These are phyloP conservation scores for Frieseomelitta varia DNA, from an alignment of 1,140 invertebrate species.

Conservation along the genomic window DNA sequence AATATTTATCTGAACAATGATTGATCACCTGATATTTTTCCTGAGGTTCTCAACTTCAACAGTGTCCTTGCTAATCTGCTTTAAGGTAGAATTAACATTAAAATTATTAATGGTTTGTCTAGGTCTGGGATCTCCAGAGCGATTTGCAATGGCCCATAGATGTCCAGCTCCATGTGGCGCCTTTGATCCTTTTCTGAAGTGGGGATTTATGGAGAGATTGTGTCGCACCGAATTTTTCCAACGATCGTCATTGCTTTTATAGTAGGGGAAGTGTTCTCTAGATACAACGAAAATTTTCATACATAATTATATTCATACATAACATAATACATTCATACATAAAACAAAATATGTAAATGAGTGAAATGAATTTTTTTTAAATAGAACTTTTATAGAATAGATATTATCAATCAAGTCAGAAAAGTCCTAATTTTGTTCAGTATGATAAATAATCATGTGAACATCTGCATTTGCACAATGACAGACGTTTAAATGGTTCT, in stretches of 20 bases:
- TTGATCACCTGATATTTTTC: constrained; percentile 47
- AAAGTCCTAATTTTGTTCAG: background rate
- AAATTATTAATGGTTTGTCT: constrained; percentile 62
- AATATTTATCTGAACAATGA: background rate
- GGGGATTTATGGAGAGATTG: constrained; percentile 94
- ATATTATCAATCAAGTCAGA: too few relatives aligned
- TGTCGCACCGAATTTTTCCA: constrained; percentile 96
- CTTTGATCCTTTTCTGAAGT: constrained; percentile 93
- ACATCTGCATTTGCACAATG: background rate
- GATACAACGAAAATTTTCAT: constrained; percentile 64
- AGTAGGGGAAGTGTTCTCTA: constrained; percentile 93
- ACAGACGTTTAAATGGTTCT: constrained; percentile 4
- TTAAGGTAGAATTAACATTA: background rate
- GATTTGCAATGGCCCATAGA: constrained; percentile 90
- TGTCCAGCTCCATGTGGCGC: constrained; percentile 92
- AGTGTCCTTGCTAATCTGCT: constrained; percentile 21
- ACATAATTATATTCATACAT: background rate
- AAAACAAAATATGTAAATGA: too few relatives aligned
- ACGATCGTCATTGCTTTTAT: constrained; percentile 92
- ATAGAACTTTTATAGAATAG: too few relatives aligned
- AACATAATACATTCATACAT: too few relatives aligned
- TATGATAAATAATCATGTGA: background rate
- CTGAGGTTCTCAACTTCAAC: constrained; percentile 33
- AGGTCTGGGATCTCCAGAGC: constrained; percentile 80
- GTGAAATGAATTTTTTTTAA: too few relatives aligned